Evolutionary conservation across 2,888 invertebrate species (phyloP), one percentile per base, ranked within the genome.

Genomic region (Apamea crenata): DNA sequence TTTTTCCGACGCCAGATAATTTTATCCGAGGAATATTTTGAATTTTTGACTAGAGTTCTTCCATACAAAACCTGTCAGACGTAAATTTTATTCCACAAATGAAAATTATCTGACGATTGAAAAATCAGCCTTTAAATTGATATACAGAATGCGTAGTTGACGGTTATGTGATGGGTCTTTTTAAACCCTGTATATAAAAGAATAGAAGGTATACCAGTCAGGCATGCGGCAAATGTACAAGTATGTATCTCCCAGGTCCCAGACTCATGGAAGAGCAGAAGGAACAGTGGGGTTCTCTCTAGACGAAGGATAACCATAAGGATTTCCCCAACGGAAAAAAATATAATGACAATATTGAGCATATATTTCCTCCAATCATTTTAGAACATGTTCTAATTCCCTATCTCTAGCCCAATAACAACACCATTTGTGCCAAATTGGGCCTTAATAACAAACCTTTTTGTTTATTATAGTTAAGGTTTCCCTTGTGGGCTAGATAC

Each of bases 401-500:
- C 14, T n/a, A 65, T 65, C 10, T 53, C n/a, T 65, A 65, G 21
- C n/a, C 14, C 47, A 47, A 59, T 59, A 59, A 59, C 59, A 47
- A 59, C 29, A 59, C 16, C 12, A 36, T 78, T 78, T 67, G 0
- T 14, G 21, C 36, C 25, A 67, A 78, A 67, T 36, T 67, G 18
- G 2, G 1, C 78, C 78, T 78, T 78, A 67, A 69, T 78, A 61
- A 50, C 50, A 50, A 50, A 61, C 59, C 59, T 68, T 50, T 78
- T 18, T 10, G 25, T 68, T 59, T 78, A 69, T 78, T 61, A 14
- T 47, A 78, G 47, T 50, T 50, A 40, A 78, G 2, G 25, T 29
- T 78, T 78, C 50, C 78, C 78, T 40, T 29, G 79, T 25, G 78
- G 29, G 16, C 69, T 50, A 40, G 50, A 78, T n/a, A 75, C 76